A percentile compares a stretch with the other conserved stretches of the same genome.
Evolutionary conservation across 2,888 invertebrate genomes (phyloP).

Genomic region (Rugalucina vietnamica): DNA sequence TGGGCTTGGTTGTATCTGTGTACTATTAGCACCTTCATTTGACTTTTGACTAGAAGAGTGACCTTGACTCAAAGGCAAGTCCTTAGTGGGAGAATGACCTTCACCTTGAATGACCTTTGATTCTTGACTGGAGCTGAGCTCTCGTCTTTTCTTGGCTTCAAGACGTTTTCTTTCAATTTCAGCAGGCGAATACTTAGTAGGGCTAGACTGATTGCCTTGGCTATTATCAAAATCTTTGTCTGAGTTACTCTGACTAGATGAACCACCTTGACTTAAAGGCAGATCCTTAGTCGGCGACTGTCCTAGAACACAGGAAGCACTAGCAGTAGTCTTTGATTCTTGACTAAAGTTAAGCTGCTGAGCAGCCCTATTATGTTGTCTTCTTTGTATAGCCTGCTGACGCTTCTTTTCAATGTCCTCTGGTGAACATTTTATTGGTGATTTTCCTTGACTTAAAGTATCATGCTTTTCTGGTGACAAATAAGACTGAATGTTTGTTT

Average conservation of each 20-base stretch:
- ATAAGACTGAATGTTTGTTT: background rate
- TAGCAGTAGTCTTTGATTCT: background rate
- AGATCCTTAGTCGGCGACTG: background rate
- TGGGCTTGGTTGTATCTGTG: constrained; percentile 14
- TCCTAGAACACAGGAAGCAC: background rate
- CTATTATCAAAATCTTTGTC: background rate
- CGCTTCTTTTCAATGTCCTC: constrained; percentile 72
- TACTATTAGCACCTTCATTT: background rate
- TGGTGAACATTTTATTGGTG: constrained; percentile 65
- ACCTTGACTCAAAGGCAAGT: background rate
- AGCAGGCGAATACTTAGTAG: constrained; percentile 64
- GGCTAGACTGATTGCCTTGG: background rate
- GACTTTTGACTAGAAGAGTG: background rate
- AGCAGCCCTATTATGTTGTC: constrained; percentile 29
- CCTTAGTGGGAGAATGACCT: background rate
- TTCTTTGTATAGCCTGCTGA: constrained; percentile 60
- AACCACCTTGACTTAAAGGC: background rate
- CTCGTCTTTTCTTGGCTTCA: constrained; percentile 62
- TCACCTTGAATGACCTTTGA: background rate
- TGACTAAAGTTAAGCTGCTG: constrained; percentile 30
- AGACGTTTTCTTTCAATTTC: constrained; percentile 72
- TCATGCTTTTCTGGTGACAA: background rate
- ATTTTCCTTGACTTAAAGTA: background rate
- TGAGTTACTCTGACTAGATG: constrained; percentile 7
- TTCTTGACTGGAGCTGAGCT: constrained; percentile 18